These are phyloP conservation scores for Arizona elegans DNA, from an alignment of 2,113 vertebrate species.

Conservation along the genomic window DNA sequence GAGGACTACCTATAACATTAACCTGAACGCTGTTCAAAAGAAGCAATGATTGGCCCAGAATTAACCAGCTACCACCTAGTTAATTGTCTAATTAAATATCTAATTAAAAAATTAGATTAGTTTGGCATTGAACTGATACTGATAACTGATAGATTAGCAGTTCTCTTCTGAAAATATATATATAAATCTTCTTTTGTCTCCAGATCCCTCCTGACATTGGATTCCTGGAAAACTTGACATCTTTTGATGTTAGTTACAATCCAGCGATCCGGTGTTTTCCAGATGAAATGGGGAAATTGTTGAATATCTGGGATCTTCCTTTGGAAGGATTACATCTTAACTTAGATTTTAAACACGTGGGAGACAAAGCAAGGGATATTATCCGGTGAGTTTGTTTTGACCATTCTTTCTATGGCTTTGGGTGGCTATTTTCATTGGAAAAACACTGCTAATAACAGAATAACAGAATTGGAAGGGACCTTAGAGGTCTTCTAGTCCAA, in stretches of 20 bases:
- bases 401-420: no score
- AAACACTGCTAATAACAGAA: no score
- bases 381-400: constrained; percentile 76
- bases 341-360: constrained; percentile 90
- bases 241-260: constrained; percentile 90
- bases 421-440: no score
- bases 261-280: constrained; percentile 84
- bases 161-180: neutral
- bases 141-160: neutral
- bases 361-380: constrained; percentile 94
- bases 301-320: constrained; percentile 92
- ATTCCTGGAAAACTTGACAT: constrained; percentile 86
- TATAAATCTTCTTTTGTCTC: constrained; percentile 10
- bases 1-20: neutral
- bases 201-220: constrained; percentile 94
- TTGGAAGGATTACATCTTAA: constrained; percentile 88
- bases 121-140: neutral
- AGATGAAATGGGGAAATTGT: constrained; percentile 92
- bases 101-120: neutral
- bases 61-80: neutral
- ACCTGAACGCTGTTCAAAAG: neutral
- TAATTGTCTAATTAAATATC: no score
- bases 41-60: neutral
- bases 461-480: no score
- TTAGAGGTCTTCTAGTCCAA: no score